Conservation (phyloP, 2,888 invertebrate species). For the Leptopterna dolabrata region DNA sequence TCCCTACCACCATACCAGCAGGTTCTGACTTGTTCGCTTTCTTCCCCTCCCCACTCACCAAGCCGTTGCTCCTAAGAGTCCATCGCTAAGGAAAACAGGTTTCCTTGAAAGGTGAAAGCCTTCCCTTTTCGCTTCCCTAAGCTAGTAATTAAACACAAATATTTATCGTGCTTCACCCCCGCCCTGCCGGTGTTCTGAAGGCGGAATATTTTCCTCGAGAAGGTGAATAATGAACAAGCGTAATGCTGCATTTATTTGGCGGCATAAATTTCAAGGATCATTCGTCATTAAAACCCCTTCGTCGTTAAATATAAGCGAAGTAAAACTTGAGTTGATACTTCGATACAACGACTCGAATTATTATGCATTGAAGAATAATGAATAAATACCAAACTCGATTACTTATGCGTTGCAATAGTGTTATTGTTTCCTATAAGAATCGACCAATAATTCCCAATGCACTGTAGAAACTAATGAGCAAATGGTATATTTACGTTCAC, state of each 20-base stretch:
- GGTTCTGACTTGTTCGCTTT: background rate
- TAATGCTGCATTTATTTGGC: background rate
- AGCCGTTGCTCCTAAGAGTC: background rate
- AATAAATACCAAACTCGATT: too few relatives aligned
- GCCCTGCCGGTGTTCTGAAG: background rate
- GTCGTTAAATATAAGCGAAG: background rate
- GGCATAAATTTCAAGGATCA: background rate
- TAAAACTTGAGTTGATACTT: too few relatives aligned
- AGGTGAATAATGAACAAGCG: background rate
- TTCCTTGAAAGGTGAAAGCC: slow-evolving; percentile 17
- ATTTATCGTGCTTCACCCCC: background rate
- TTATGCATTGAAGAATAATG: too few relatives aligned
- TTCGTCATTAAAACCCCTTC: background rate
- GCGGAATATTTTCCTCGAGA: background rate
- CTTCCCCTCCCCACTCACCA: background rate
- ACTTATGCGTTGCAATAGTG: too few relatives aligned
- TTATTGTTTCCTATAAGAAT: too few relatives aligned
- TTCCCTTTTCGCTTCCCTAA: background rate
- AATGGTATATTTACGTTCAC: too few relatives aligned
- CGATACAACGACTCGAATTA: too few relatives aligned
- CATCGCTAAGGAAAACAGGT: background rate
- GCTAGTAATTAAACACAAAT: slow-evolving; percentile 24
- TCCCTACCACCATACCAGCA: background rate
- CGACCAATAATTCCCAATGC: too few relatives aligned
- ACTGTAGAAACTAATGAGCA: too few relatives aligned